Base-by-base conservation (phyloP, 2,888 invertebrate genomes). In the Phania funesta region DNA sequence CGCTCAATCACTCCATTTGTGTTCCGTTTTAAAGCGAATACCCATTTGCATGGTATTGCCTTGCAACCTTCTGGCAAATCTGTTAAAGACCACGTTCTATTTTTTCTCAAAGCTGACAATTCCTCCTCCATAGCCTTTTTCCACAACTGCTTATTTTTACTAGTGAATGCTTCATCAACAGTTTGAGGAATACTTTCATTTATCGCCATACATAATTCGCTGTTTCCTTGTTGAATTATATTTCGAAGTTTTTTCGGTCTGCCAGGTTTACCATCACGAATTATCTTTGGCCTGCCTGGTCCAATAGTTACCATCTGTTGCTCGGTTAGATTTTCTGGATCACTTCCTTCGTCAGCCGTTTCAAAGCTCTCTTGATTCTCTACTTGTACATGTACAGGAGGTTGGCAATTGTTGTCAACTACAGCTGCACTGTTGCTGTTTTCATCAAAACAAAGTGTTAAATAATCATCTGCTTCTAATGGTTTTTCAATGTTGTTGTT, bases 41-140 rank as follows among this genome's bases (percentile, higher is more conserved):
- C n/a, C n/a, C n/a, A n/a, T n/a, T n/a, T n/a, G n/a, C n/a, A n/a
- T n/a, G n/a, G n/a, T n/a, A n/a, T n/a, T n/a, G n/a, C n/a, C n/a
- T n/a, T n/a, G n/a, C n/a, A n/a, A n/a, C n/a, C n/a, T n/a, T n/a
- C n/a, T n/a, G n/a, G n/a, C n/a, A n/a, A n/a, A n/a, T n/a, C n/a
- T n/a, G 38, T 5, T 16, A 56, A 32, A 16, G 6, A 9, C 26
- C 32, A 56, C 6, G 46, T 70, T 18, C 35, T 44, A 20, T 74
- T 64, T 26, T 22, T 64, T 11, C n/a, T 32, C 7, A 71, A 3
- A 32, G 60, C 24, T 13, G 0, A 3, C 0, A 71, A 4, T 50
- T 62, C 73, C 0, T 62, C 20, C 1, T 41, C 16, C 52, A 73
- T 73, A 26, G 73, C 73, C 22, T 38, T 22, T 18, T 58, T 6